phyloP scores from a whole-genome alignment of 2,888 invertebrate species.

The Clivina fossor region DNA sequence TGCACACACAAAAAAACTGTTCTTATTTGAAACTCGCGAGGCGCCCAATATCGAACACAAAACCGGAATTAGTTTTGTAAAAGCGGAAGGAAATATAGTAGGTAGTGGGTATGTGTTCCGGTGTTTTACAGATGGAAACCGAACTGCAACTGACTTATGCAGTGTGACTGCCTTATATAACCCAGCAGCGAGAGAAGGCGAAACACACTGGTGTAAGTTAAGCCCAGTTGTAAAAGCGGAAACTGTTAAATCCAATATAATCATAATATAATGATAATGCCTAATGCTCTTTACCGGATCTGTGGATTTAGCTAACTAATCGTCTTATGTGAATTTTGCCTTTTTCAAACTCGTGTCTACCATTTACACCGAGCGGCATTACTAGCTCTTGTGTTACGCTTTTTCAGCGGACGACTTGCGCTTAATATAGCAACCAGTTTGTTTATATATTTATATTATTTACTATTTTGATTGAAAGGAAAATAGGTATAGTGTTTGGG shows the following conservation, averaged over 20 bases:
- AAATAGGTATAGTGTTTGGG: constrained; percentile 43
- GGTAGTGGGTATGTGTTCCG: constrained; percentile 11
- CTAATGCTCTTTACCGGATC: constrained; percentile 55
- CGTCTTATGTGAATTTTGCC: constrained; percentile 55
- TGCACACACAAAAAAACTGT: no score
- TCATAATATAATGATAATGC: constrained; percentile 56
- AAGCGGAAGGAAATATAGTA: constrained; percentile 5
- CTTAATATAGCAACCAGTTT: constrained; percentile 9
- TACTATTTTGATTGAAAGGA: constrained; percentile 42
- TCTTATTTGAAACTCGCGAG: no score
- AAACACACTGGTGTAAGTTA: no score
- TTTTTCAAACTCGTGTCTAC: constrained; percentile 51
- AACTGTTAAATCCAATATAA: constrained; percentile 55
- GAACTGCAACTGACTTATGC: constrained; percentile 33
- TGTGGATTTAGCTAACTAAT: constrained; percentile 54
- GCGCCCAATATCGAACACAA: no score
- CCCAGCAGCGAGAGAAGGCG: no score
- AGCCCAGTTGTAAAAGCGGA: constrained; percentile 50
- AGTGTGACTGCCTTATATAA: no score
- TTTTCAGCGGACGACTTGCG: constrained; percentile 9
- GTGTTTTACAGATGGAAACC: constrained; percentile 25
- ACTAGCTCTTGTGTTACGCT: constrained; percentile 11
- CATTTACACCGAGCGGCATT: constrained; percentile 25
- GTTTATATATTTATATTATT: no score
- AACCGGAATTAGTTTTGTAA: not conserved